Conservation (phyloP, 2,797 vertebrate species). For the Alectoris magna region DNA sequence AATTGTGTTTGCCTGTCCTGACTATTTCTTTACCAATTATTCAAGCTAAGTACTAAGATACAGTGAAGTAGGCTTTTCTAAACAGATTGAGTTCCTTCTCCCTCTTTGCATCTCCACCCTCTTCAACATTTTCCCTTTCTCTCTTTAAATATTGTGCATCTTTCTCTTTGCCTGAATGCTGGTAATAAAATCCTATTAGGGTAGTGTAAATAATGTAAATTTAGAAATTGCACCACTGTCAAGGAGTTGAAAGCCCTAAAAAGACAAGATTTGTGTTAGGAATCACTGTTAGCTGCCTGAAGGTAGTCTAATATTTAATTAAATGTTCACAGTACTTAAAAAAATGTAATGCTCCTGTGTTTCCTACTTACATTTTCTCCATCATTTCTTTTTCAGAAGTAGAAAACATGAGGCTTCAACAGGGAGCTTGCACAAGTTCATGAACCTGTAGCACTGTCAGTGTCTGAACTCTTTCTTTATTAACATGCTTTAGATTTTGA, state of each 20-base stretch:
- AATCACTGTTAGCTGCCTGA: not conserved
- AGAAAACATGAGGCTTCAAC: not conserved
- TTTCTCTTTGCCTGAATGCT: not conserved
- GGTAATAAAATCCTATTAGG: conserved; percentile 16
- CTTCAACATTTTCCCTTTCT: not conserved
- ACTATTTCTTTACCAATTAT: not conserved
- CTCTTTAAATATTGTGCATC: conserved; percentile 1
- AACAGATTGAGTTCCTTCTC: not conserved
- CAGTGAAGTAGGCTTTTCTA: not conserved
- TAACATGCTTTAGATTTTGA: not conserved
- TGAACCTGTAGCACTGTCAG: not conserved
- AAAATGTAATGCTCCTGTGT: not conserved
- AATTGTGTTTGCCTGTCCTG: not conserved
- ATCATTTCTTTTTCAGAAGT: not conserved
- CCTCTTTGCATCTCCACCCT: not conserved
- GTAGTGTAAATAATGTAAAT: conserved; percentile 23
- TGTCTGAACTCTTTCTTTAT: conserved; percentile 4
- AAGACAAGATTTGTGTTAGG: not conserved
- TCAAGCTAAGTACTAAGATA: not conserved
- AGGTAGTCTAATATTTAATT: not conserved
- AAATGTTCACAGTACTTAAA: not conserved
- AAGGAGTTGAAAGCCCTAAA: conserved; percentile 15
- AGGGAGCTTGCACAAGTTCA: not conserved
- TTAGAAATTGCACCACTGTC: not conserved
- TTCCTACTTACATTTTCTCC: not conserved